These are phyloP conservation scores for Aleiodes sp. DNA, from an alignment of 1,140 invertebrate species.

Conservation along the genomic window DNA sequence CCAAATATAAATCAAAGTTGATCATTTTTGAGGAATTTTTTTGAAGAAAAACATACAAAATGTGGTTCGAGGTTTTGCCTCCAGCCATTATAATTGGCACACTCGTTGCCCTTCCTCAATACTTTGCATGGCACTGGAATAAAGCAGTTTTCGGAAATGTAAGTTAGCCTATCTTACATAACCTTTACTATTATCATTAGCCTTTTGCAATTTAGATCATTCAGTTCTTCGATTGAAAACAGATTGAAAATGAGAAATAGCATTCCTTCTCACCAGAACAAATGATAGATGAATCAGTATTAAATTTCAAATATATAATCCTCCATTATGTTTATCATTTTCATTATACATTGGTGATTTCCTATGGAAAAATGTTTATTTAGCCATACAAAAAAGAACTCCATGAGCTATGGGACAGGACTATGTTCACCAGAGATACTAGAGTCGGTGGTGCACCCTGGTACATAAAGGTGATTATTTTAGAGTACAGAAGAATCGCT, in stretches of 20 bases:
- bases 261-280: no score
- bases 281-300: no score
- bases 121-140: neutral
- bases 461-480: conserved; percentile 11
- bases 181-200: neutral
- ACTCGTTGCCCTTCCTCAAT: conserved; percentile 3
- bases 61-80: conserved; percentile 24
- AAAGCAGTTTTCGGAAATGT: conserved; percentile 24
- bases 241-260: no score
- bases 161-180: conserved; percentile 19
- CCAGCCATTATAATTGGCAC: neutral
- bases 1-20: no score
- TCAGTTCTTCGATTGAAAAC: no score
- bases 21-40: neutral
- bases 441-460: conserved; percentile 24
- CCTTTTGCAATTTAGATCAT: no score
- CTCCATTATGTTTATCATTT: no score
- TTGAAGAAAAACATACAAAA: neutral
- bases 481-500: neutral
- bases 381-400: conserved; percentile 11
- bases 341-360: neutral
- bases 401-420: neutral
- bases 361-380: neutral
- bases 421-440: conserved; percentile 11
- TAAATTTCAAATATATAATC: no score